A percentile compares a stretch with the other conserved stretches of the same genome.
phyloP scores from a whole-genome alignment of 2,888 invertebrate genomes.

The Eupithecia pulchellata region DNA sequence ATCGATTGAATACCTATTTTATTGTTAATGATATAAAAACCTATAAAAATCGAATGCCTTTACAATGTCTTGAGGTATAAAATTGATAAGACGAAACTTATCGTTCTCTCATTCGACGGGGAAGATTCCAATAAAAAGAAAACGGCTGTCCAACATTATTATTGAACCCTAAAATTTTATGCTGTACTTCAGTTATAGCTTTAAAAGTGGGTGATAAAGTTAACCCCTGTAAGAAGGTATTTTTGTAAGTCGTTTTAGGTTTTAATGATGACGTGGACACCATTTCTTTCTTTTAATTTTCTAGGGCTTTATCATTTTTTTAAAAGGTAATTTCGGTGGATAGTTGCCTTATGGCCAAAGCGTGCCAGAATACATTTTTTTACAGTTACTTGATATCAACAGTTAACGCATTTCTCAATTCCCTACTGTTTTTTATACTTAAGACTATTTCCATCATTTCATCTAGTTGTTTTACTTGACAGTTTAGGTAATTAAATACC shows the following conservation, averaged over 20 bases:
- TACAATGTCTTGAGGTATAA: constrained; percentile 53
- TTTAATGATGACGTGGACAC: constrained; percentile 14
- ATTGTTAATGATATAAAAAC: constrained; percentile 51
- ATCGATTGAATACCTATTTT: constrained; percentile 10
- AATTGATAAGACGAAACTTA: constrained; percentile 56
- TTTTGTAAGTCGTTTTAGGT: constrained; percentile 16
- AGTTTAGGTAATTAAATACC: no score
- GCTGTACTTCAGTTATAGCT: constrained; percentile 32
- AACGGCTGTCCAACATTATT: constrained; percentile 35
- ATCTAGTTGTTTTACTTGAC: no score
- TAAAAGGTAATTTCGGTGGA: neutral
- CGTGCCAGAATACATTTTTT: no score
- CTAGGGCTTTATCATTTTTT: neutral
- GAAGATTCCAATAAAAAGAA: constrained; percentile 42
- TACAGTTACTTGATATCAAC: no score
- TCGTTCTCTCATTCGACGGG: constrained; percentile 31
- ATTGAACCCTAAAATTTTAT: constrained; percentile 39
- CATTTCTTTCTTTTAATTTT: no score
- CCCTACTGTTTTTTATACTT: no score
- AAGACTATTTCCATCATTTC: no score
- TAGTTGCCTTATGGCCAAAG: no score
- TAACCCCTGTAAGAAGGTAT: constrained; percentile 11
- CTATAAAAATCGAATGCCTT: constrained; percentile 52
- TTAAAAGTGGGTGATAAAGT: constrained; percentile 19
- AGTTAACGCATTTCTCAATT: no score